phyloP scores from a whole-genome alignment of 2,888 invertebrate genomes.

The Hypselothyrea guttata region DNA sequence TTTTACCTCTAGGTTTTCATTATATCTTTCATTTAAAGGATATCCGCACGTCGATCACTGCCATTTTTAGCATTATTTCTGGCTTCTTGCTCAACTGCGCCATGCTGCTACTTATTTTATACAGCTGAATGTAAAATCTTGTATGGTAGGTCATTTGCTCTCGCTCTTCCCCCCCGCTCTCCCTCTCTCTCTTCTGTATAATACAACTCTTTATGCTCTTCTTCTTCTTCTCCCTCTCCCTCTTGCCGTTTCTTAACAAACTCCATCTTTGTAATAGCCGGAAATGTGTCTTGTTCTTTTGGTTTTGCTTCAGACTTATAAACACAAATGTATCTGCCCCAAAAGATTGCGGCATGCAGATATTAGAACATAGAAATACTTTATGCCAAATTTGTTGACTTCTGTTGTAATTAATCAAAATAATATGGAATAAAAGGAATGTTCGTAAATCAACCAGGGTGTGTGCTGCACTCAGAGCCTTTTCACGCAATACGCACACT shows the following conservation, averaged over 20 bases:
- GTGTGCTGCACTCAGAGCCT: conserved; percentile 38
- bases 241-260: not conserved
- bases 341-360: conserved; percentile 35
- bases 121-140: conserved; percentile 52
- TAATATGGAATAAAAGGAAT: conserved; percentile 14
- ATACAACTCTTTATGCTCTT: too few relatives aligned
- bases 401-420: conserved; percentile 61
- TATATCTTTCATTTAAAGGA: too few relatives aligned
- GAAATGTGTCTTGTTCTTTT: conserved; percentile 62
- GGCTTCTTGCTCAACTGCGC: conserved; percentile 35
- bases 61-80: too few relatives aligned
- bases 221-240: not conserved
- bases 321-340: not conserved
- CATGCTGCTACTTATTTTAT: conserved; percentile 32
- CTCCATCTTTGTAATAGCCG: conserved; percentile 51
- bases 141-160: conserved; percentile 48
- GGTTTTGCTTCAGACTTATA: not conserved
- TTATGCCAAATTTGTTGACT: conserved; percentile 25
- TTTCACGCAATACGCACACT: conserved; percentile 18
- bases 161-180: not conserved
- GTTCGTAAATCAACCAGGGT: conserved; percentile 44
- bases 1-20: too few relatives aligned
- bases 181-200: not conserved
- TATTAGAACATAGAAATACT: conserved; percentile 25
- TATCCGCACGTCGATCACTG: too few relatives aligned